These are phyloP conservation scores for Coendou prehensilis DNA, from an alignment of 2,797 vertebrate genomes.

Conservation along the genomic window DNA sequence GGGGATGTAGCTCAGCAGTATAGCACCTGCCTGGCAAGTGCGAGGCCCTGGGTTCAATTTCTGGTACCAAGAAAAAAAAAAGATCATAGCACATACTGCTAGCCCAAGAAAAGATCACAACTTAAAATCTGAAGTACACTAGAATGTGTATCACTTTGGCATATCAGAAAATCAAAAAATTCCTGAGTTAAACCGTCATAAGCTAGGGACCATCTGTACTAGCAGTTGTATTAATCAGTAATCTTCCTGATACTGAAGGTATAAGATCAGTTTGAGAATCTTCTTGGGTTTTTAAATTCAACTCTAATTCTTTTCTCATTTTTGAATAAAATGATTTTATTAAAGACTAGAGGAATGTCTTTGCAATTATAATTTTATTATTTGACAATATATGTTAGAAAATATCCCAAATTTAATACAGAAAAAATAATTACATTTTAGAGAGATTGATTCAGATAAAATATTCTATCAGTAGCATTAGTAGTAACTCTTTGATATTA, in stretches of 20 bases:
- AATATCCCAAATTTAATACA: slow-evolving; percentile 29
- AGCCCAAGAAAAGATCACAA: not conserved
- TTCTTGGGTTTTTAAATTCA: not conserved
- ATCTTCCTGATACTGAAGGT: not conserved
- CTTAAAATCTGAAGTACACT: not conserved
- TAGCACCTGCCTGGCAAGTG: not conserved
- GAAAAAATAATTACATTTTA: not conserved
- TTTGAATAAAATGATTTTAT: slow-evolving; percentile 51
- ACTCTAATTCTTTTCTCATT: not conserved
- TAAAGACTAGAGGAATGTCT: not conserved
- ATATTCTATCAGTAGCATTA: slow-evolving; percentile 1
- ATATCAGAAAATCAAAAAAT: not conserved
- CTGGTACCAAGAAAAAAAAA: too few species aligned
- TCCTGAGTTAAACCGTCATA: not conserved
- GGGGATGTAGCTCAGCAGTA: not conserved
- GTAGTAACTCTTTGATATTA: not conserved
- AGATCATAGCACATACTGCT: not conserved
- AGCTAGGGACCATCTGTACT: not conserved
- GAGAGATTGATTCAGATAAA: slow-evolving; percentile 61
- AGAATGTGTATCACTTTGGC: not conserved
- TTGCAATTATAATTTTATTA: slow-evolving; percentile 29
- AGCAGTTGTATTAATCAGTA: not conserved
- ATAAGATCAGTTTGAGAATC: slow-evolving; percentile 29
- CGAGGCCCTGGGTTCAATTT: not conserved
- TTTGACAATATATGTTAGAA: slow-evolving; percentile 47